Percentiles rank a stretch among this genome's conserved stretches.
phyloP scores from a whole-genome alignment of 2,797 vertebrate genomes.

The Ispidina lecontei region DNA sequence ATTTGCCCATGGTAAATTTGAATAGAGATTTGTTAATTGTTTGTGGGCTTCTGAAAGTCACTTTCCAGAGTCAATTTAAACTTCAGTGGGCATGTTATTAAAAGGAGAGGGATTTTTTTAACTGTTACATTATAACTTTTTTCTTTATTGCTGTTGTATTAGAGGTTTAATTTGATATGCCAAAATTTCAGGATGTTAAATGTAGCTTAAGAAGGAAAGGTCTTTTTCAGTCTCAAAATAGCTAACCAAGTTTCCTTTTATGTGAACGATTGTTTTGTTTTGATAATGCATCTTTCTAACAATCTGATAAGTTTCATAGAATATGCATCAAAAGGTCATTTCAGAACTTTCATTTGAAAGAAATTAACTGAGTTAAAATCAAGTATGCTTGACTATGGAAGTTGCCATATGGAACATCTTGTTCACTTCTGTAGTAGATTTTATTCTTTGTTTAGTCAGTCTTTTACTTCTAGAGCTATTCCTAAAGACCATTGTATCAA shows the following conservation, averaged over 20 bases:
- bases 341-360: background rate
- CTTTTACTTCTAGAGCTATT: conserved; percentile 30
- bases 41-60: background rate
- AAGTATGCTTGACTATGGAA: background rate
- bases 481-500: background rate
- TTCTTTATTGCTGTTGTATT: background rate
- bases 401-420: background rate
- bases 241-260: background rate
- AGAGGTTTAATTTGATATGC: background rate
- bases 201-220: background rate
- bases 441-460: conserved; percentile 2
- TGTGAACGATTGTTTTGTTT: background rate
- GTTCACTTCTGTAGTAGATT: background rate
- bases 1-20: background rate
- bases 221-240: background rate
- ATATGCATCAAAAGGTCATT: background rate
- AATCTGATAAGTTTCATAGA: background rate
- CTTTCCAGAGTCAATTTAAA: background rate
- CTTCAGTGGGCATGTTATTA: background rate
- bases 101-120: background rate
- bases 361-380: background rate
- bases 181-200: background rate
- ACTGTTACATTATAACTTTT: background rate
- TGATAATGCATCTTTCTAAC: background rate
- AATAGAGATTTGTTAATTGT: background rate